Conservation (phyloP, 1,140 invertebrate genomes). For the Bombyx mandarina region DNA sequence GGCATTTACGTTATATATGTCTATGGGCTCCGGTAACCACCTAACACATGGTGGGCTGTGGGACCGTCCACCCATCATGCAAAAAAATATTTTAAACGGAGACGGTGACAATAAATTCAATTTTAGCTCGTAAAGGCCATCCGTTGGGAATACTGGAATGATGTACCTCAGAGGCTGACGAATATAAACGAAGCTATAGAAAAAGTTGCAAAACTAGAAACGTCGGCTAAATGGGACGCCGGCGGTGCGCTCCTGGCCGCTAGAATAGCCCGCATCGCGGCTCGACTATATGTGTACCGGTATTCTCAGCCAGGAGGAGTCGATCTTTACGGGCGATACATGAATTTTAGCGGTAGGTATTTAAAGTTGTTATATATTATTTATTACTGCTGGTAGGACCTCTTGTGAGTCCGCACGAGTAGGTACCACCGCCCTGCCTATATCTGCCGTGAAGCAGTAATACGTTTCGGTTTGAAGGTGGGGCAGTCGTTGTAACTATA, state of each 20-base stretch:
- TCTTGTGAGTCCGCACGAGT: too few species aligned
- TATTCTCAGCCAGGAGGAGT: slow-evolving; percentile 48
- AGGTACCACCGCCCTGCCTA: too few species aligned
- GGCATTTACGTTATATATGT: too few species aligned
- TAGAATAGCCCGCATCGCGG: slow-evolving; percentile 44
- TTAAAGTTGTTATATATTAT: not conserved
- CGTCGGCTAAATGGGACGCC: slow-evolving; percentile 58
- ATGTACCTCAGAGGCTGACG: slow-evolving; percentile 26
- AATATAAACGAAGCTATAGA: slow-evolving; percentile 38
- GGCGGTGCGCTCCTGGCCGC: slow-evolving; percentile 57
- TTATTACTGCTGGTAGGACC: too few species aligned
- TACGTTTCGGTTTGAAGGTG: too few species aligned
- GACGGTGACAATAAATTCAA: too few species aligned
- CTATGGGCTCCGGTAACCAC: too few species aligned
- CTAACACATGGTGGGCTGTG: too few species aligned
- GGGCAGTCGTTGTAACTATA: too few species aligned
- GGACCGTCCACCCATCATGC: too few species aligned
- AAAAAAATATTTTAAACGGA: slow-evolving; percentile 1
- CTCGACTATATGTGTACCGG: slow-evolving; percentile 53
- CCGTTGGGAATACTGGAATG: slow-evolving; percentile 49
- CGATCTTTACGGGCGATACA: slow-evolving; percentile 56
- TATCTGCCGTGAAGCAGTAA: too few species aligned
- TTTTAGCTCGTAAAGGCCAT: slow-evolving; percentile 25
- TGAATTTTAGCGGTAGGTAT: slow-evolving; percentile 54
- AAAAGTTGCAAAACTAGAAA: slow-evolving; percentile 50